Base-by-base conservation (phyloP, 2,113 vertebrate species). In the Megaceryle maxima region DNA sequence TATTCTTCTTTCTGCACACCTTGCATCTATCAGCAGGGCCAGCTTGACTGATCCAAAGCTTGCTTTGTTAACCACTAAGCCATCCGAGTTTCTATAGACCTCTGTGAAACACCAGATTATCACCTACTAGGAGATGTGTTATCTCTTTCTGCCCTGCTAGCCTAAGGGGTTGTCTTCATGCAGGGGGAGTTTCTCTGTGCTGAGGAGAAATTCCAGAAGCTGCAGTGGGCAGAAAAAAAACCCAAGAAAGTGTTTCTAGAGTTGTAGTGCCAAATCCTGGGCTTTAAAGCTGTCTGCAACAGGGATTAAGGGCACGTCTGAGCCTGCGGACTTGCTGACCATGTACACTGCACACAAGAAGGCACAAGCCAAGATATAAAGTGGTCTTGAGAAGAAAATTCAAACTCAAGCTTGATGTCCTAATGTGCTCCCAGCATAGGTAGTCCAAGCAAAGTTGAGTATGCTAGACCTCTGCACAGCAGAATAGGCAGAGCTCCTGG, bases 171-270 rank as follows among this genome's bases (percentile, higher is more conserved):
- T 94, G 18, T 63, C 50, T 92, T 90, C 50, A 57, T 20, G 18
- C 15, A 74, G 22, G 88, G 55, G 31, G 59, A 41, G 83, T 77
- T 86, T 67, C 19, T 60, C 55, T 63, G 56, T 63, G 63, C 25
- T 55, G 63, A 93, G 43, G 29, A 96, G 79, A 93, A 86, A 80
- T 86, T 94, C 37, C 72, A 92, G 76, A 93, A 93, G 31, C 55
- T 78, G 28, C 25, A 62, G 25, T 24, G 29, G 31, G 41, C 55
- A 93, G 50, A 33, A 86, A 85, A 85, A 69, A 1, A 41, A n/a
- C n/a, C 37, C 17, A 90, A 57, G 64, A 55, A 67, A 31, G 6
- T 18, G 31, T 88, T 92, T 94, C 21, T 62, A 59, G 59, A 83
- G 25, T 15, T 67, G 31, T 63, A 16, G 14, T 46, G 68, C 56